These are phyloP conservation scores for Euproctis similis DNA, from an alignment of 2,888 invertebrate species.

Conservation along the genomic window DNA sequence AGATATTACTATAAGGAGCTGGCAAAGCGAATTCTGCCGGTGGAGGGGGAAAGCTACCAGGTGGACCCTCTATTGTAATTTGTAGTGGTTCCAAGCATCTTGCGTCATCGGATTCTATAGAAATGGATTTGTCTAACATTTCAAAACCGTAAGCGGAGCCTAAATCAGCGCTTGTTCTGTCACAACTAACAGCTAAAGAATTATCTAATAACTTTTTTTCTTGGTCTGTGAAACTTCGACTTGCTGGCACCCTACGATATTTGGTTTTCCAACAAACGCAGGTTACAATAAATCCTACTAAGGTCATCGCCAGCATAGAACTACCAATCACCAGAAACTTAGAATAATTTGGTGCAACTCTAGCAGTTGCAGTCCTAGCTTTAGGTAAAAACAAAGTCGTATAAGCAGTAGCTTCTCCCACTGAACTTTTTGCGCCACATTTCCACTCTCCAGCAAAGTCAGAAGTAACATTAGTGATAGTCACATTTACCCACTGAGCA, in stretches of 20 bases:
- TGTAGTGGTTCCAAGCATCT: conserved; percentile 76
- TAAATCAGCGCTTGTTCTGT: conserved; percentile 79
- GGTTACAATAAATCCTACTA: conserved; percentile 74
- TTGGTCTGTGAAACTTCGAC: conserved; percentile 88
- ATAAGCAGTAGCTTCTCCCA: conserved; percentile 77
- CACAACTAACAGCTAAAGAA: conserved; percentile 79
- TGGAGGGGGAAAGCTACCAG: conserved; percentile 59
- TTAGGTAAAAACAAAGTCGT: conserved; percentile 70
- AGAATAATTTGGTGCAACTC: conserved; percentile 82
- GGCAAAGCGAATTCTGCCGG: conserved; percentile 68
- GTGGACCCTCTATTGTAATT: conserved; percentile 75
- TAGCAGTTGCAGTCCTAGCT: conserved; percentile 84
- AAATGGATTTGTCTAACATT: conserved; percentile 70
- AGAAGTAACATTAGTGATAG: conserved; percentile 87
- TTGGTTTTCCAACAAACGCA: conserved; percentile 79
- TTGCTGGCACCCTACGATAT: conserved; percentile 81
- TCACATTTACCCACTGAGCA: conserved; percentile 86
- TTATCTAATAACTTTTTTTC: conserved; percentile 90
- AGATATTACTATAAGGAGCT: conserved; percentile 82
- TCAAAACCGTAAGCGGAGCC: conserved; percentile 70
- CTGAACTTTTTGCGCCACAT: conserved; percentile 83
- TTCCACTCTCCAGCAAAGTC: conserved; percentile 90
- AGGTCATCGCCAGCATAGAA: conserved; percentile 80
- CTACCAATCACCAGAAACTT: conserved; percentile 82
- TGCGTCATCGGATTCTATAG: conserved; percentile 66